A percentile compares a stretch with the other conserved stretches of the same genome.
These are phyloP conservation scores for Drosophila nigromelanica DNA, from an alignment of 1,140 invertebrate genomes.

Conservation along the genomic window DNA sequence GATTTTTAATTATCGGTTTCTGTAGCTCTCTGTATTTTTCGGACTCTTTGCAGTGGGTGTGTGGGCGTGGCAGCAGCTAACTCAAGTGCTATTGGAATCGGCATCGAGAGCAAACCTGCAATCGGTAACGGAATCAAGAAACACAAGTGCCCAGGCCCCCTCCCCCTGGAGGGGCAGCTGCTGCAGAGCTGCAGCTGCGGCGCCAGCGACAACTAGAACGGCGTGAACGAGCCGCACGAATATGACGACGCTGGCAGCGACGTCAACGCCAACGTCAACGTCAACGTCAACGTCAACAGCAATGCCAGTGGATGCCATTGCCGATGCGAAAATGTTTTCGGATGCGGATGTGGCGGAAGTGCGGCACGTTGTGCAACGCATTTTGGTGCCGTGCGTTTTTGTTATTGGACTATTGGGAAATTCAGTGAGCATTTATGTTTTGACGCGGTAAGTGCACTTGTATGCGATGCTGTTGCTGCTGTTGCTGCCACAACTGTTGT, in stretches of 20 bases:
- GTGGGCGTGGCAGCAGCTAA: slow-evolving; percentile 33
- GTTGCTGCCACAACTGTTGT: slow-evolving; percentile 15
- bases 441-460: slow-evolving; percentile 86
- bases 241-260: slow-evolving; percentile 42
- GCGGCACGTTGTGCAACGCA: slow-evolving; percentile 86
- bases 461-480: slow-evolving; percentile 38
- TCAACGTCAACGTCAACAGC: slow-evolving; percentile 19
- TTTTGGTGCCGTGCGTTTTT: slow-evolving; percentile 89
- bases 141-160: slow-evolving; percentile 16
- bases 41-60: slow-evolving; percentile 17
- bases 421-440: slow-evolving; percentile 89
- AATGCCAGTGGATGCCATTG: slow-evolving; percentile 46
- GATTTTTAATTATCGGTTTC: slow-evolving; percentile 46
- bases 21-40: slow-evolving; percentile 13
- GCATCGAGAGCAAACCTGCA: slow-evolving; percentile 34
- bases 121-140: slow-evolving; percentile 30
- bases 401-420: slow-evolving; percentile 89
- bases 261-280: slow-evolving; percentile 11
- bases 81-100: slow-evolving; percentile 33
- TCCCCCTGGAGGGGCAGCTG: not conserved
- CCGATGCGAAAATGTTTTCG: slow-evolving; percentile 73
- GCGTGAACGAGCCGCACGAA: not conserved
- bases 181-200: not conserved
- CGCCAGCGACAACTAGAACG: not conserved
- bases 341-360: slow-evolving; percentile 79